phyloP scores from a whole-genome alignment of 2,113 vertebrate genomes.

The Lonchura striata region DNA sequence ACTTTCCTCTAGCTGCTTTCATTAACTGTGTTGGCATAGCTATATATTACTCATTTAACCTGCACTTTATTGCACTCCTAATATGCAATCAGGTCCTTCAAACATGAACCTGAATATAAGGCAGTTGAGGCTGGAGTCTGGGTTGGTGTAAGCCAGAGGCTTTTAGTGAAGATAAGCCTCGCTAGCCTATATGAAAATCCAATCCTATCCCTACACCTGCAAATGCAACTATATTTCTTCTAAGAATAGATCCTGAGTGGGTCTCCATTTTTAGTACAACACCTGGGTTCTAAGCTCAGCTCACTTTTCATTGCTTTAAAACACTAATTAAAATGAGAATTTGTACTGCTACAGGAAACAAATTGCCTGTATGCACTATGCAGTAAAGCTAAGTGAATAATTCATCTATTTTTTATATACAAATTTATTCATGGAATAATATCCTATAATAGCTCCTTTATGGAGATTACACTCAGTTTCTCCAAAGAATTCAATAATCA shows the following conservation, averaged over 20 bases:
- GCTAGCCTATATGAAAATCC: not conserved
- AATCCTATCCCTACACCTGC: not conserved
- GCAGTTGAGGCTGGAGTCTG: not conserved
- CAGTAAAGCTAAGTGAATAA: slow-evolving; percentile 38
- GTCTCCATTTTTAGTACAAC: slow-evolving; percentile 26
- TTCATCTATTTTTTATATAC: slow-evolving; percentile 26
- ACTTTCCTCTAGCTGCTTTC: slow-evolving; percentile 47
- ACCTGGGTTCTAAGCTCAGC: slow-evolving; percentile 9
- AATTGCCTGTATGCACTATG: not conserved
- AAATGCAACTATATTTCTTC: not conserved
- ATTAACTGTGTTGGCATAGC: slow-evolving; percentile 53
- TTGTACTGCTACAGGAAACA: not conserved
- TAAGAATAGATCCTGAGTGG: not conserved
- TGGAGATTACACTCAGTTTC: not conserved
- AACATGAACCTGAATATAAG: slow-evolving; percentile 5
- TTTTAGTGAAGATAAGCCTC: not conserved
- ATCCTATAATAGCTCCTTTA: not conserved
- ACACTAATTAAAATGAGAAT: slow-evolving; percentile 18
- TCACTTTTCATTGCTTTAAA: slow-evolving; percentile 11
- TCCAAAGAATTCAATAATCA: not conserved
- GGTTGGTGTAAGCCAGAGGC: not conserved
- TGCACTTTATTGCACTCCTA: slow-evolving; percentile 35
- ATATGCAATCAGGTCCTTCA: slow-evolving; percentile 9
- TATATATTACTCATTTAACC: slow-evolving; percentile 62
- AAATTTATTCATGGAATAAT: slow-evolving; percentile 37